Evolutionary conservation across 2,888 invertebrate genomes (phyloP).

Genomic region (Microctonus hyperodae): DNA sequence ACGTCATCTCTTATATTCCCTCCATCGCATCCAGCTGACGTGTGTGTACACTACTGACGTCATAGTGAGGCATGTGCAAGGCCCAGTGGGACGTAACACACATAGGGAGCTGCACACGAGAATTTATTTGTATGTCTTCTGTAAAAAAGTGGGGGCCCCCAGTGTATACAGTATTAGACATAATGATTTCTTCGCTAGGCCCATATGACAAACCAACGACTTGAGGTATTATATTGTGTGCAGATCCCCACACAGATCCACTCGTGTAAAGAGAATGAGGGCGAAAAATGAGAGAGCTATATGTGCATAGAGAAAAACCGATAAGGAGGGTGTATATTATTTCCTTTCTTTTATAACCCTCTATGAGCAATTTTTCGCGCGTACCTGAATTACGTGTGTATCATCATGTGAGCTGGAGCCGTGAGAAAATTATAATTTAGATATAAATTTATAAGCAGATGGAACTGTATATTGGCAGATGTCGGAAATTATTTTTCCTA

Average conservation of each 20-base stretch:
- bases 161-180: constrained; percentile 32
- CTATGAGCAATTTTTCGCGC: constrained; percentile 15
- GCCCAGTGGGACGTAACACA: constrained; percentile 34
- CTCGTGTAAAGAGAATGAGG: not conserved
- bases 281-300: not conserved
- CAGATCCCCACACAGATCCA: too few relatives aligned
- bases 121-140: constrained; percentile 42
- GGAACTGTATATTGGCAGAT: constrained; percentile 41
- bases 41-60: constrained; percentile 52
- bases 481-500: not conserved
- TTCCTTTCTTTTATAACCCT: not conserved
- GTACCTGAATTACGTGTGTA: constrained; percentile 15
- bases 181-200: constrained; percentile 39
- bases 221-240: not conserved
- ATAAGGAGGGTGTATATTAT: not conserved
- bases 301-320: not conserved
- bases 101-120: constrained; percentile 33
- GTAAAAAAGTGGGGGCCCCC: constrained; percentile 36
- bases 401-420: constrained; percentile 26
- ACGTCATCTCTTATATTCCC: constrained; percentile 44
- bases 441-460: constrained; percentile 36
- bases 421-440: constrained; percentile 42
- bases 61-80: constrained; percentile 49
- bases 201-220: not conserved
- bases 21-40: constrained; percentile 47